Evolutionary conservation across 2,888 invertebrate genomes (phyloP), one percentile per base, ranked within the genome.

Genomic region (Polyommatus icarus): DNA sequence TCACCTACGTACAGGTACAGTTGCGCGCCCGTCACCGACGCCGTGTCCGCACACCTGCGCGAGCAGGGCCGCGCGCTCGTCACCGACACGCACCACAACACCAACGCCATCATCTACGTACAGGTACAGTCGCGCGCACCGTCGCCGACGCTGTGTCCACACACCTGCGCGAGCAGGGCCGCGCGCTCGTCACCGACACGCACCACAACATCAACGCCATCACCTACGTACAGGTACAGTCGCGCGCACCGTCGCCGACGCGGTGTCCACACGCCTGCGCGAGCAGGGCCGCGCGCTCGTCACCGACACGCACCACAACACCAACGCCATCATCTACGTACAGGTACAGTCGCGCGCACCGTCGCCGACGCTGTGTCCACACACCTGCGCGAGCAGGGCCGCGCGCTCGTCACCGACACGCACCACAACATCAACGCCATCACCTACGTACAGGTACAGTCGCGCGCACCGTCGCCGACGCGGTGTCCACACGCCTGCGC

Each of bases 21-120:
- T n/a, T n/a, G n/a, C n/a, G n/a, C n/a, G n/a, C n/a, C n/a, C n/a
- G 99, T 99, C 94, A 98, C 99, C 79, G 98, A 98, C 87, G 98
- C 99, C 84, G 99, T 99, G 83, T 98, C 98, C 77, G 96, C 97
- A 83, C 99, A 99, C 93, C 95, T 99, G 83, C 95, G 99, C 79
- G 99, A 99, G 90, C 98, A 99, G 91, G 99, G 99, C 82, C 98
- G 98, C 88, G 97, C 98, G 79, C 96, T 99, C 85, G 99, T 99
- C 81, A 97, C 98, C 85, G 99, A 99, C 91, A 98, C 98, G 85
- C 98, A 98, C 85, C 96, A 96, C 90, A 96, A 95, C 88, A 98
- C 98, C 84, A 99, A 99, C 92, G 98, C 99, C 76, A 98, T 99
- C 85, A 97, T 96, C 77, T 99, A 98, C 94, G 98, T 99, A 82